A percentile compares a stretch with the other conserved stretches of the same genome.
Conservation (phyloP, 2,113 vertebrate genomes). For the Geothlypis trichas region DNA sequence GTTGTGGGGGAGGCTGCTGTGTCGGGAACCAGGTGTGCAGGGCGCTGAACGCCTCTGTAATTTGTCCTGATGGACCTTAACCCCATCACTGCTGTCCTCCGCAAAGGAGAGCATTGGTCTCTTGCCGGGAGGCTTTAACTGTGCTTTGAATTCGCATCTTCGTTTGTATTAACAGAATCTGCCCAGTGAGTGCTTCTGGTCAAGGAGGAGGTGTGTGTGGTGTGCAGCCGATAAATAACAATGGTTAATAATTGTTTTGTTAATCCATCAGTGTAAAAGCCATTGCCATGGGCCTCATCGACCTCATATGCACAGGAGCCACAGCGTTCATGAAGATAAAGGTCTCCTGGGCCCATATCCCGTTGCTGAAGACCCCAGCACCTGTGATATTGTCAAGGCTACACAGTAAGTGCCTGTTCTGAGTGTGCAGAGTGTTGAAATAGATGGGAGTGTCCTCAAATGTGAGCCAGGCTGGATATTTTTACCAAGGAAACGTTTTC, state of each 20-base stretch:
- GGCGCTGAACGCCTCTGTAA: background rate
- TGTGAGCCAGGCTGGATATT: background rate
- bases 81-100: rapidly evolving
- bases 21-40: background rate
- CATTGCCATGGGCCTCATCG: constrained; percentile 76
- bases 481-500: background rate
- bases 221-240: rapidly evolving
- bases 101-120: too few species aligned
- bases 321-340: constrained; percentile 4
- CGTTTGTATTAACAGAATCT: rapidly evolving
- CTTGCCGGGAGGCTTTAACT: background rate
- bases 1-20: background rate
- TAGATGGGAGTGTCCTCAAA: background rate
- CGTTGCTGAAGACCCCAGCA: constrained; percentile 82
- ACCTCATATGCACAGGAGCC: constrained; percentile 57
- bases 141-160: background rate
- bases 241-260: background rate
- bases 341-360: constrained; percentile 75
- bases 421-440: background rate
- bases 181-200: rapidly evolving
- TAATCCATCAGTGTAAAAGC: constrained; percentile 69
- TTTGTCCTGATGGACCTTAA: background rate
- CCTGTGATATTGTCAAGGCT: constrained; percentile 92
- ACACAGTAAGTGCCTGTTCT: constrained; percentile 84
- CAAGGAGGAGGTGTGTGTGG: background rate